phyloP scores from a whole-genome alignment of 2,113 vertebrate species.

The Gnathonemus echidnorhynchus region DNA sequence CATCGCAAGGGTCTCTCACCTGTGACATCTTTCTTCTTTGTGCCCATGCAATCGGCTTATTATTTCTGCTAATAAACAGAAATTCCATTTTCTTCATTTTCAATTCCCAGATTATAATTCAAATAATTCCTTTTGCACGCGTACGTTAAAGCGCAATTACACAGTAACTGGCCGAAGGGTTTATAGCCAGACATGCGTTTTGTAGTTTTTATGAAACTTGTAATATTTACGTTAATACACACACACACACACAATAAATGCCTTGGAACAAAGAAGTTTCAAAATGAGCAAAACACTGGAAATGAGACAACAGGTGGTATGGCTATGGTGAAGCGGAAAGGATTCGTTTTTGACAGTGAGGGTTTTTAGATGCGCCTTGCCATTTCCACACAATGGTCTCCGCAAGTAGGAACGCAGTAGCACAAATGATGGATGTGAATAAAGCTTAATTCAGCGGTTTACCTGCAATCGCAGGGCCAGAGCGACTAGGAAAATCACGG shows the following conservation, averaged over 20 bases:
- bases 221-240: background rate
- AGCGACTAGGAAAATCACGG: slow-evolving; percentile 51
- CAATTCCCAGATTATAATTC: background rate
- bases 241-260: background rate
- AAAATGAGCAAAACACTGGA: slow-evolving; percentile 18
- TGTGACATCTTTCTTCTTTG: background rate
- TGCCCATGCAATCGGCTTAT: background rate
- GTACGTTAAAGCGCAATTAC: background rate
- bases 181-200: background rate
- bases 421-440: slow-evolving; percentile 39
- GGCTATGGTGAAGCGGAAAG: background rate
- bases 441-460: slow-evolving; percentile 58
- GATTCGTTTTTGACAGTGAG: background rate
- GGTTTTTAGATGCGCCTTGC: background rate
- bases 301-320: slow-evolving; percentile 59
- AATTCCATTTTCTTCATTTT: background rate
- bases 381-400: slow-evolving; percentile 4
- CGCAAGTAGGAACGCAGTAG: background rate
- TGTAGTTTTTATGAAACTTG: background rate
- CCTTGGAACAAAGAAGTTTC: slow-evolving; percentile 31
- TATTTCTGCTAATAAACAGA: background rate
- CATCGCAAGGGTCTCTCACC: background rate
- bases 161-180: background rate
- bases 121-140: background rate
- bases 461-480: slow-evolving; percentile 60